These are phyloP conservation scores for Prunella fulvescens DNA, from an alignment of 2,113 vertebrate species.

Conservation along the genomic window DNA sequence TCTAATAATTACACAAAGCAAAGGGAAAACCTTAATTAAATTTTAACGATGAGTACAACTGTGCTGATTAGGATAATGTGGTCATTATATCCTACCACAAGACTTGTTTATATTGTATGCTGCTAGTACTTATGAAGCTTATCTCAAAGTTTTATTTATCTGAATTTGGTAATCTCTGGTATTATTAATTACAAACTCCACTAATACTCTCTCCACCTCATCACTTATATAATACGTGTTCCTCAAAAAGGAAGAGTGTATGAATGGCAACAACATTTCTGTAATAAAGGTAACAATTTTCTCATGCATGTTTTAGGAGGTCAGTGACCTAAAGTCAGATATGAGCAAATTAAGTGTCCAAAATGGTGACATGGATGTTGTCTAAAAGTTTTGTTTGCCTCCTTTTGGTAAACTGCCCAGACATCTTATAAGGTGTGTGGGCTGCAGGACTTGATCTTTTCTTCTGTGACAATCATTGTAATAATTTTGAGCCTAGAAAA, in stretches of 20 bases:
- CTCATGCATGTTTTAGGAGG: neutral
- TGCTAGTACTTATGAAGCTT: neutral
- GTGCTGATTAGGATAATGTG: conserved; percentile 16
- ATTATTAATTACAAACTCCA: neutral
- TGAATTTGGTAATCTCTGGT: neutral
- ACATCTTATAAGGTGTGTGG: neutral
- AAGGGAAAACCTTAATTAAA: conserved; percentile 51
- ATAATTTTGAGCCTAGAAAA: neutral
- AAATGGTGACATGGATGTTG: neutral
- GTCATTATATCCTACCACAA: neutral
- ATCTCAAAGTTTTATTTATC: neutral
- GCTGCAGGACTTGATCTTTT: neutral
- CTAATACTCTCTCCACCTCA: neutral
- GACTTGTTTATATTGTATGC: neutral
- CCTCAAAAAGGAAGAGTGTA: neutral
- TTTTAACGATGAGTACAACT: neutral
- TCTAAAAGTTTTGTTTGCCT: neutral
- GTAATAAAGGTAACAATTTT: neutral
- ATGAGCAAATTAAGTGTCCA: neutral
- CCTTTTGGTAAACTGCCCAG: neutral
- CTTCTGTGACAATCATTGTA: neutral
- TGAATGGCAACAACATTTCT: neutral
- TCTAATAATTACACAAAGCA: neutral
- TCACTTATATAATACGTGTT: neutral
- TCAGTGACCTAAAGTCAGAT: neutral